Conservation (phyloP, 2,888 invertebrate genomes). For the Acleris literana region DNA sequence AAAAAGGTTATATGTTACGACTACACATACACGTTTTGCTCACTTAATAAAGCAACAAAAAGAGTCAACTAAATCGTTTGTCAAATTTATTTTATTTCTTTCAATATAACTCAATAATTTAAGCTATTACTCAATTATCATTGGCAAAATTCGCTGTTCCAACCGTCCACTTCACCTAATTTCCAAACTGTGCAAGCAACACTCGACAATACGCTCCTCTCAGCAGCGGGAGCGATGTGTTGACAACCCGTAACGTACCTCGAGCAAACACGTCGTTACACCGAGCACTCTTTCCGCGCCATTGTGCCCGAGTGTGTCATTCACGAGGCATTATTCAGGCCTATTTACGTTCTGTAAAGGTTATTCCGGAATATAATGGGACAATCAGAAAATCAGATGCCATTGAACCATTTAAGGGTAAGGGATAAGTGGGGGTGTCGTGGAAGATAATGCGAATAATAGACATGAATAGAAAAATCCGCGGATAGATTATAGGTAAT, state of each 20-base stretch:
- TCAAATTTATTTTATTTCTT: too few relatives aligned
- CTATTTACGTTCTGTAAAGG: constrained; percentile 13
- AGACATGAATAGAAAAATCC: neutral
- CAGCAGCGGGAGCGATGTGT: neutral
- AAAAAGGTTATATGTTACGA: too few relatives aligned
- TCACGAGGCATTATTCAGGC: constrained; percentile 21
- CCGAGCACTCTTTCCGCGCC: constrained; percentile 52
- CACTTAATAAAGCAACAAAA: too few relatives aligned
- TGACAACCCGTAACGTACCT: constrained; percentile 25
- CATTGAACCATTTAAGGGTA: neutral
- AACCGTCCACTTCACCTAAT: neutral
- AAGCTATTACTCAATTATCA: neutral
- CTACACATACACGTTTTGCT: too few relatives aligned
- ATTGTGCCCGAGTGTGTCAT: constrained; percentile 44
- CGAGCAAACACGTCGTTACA: constrained; percentile 56
- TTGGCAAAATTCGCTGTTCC: neutral
- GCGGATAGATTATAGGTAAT: neutral
- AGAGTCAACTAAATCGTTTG: too few relatives aligned
- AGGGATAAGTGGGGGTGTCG: neutral
- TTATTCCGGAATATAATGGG: constrained; percentile 9
- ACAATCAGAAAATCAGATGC: constrained; percentile 8
- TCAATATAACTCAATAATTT: too few relatives aligned
- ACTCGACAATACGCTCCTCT: neutral
- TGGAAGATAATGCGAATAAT: neutral
- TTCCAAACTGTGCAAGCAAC: neutral